Evolutionary conservation across 2,888 invertebrate species (phyloP).

Genomic region (Saturnia pavonia): DNA sequence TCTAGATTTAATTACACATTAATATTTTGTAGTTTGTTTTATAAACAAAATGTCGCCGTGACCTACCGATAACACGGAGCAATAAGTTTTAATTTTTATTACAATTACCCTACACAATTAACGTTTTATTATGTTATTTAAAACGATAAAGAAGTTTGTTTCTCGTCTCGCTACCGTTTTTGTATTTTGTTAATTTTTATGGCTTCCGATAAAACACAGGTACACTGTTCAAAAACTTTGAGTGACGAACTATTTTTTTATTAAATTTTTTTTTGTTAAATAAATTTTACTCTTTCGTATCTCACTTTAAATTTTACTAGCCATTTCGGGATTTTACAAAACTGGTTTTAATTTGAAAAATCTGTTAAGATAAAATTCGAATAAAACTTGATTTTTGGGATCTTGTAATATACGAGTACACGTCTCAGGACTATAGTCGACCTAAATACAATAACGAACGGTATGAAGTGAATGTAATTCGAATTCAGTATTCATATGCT

Average conservation of each 20-base stretch:
- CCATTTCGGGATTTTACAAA: too few species aligned
- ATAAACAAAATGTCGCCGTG: conserved; percentile 28
- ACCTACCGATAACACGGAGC: conserved; percentile 58
- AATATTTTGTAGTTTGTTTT: not conserved
- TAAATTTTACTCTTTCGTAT: too few species aligned
- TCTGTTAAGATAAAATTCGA: too few species aligned
- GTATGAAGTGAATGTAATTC: too few species aligned
- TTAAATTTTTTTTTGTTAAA: not conserved
- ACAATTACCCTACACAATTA: conserved; percentile 70
- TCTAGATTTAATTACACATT: not conserved
- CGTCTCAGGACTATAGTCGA: too few species aligned
- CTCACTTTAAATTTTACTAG: too few species aligned
- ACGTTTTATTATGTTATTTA: conserved; percentile 59
- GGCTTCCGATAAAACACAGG: conserved; percentile 16
- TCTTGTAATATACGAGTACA: too few species aligned
- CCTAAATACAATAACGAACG: too few species aligned
- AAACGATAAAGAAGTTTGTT: conserved; percentile 54
- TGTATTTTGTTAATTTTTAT: conserved; percentile 23
- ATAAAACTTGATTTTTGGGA: too few species aligned
- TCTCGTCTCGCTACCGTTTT: conserved; percentile 33
- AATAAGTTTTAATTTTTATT: conserved; percentile 77
- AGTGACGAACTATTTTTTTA: not conserved
- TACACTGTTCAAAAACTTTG: not conserved
- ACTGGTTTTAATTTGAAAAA: too few species aligned
- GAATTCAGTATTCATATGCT: too few species aligned